These are phyloP conservation scores for Palythoa grandiflora DNA, from an alignment of 92 coral and sea anemone genomes.

Conservation along the genomic window DNA sequence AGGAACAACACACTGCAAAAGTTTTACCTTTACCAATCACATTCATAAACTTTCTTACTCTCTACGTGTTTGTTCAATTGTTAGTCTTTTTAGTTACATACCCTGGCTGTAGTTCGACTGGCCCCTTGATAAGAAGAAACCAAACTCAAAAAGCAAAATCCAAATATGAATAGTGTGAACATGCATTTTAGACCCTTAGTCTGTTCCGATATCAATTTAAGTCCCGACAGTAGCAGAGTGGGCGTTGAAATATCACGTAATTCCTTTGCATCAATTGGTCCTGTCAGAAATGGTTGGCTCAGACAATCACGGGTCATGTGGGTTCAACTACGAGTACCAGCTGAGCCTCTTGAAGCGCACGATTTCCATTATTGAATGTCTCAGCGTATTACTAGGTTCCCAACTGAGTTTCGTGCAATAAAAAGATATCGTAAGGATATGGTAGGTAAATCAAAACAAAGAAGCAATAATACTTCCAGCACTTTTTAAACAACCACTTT, in stretches of 20 bases:
- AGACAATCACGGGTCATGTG: conserved; percentile 39
- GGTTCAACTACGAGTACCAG: conserved; percentile 30
- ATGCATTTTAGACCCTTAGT: conserved; percentile 7
- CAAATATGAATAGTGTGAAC: neutral
- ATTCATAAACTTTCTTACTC: neutral
- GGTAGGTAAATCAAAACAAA: no score
- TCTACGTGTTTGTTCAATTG: neutral
- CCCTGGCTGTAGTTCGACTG: neutral
- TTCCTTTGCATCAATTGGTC: conserved; percentile 38
- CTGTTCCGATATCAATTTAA: conserved; percentile 10
- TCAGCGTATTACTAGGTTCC: neutral
- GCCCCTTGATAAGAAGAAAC: neutral
- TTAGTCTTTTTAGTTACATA: neutral
- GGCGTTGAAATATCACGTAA: conserved; percentile 49
- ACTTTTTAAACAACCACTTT: neutral
- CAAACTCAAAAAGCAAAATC: neutral
- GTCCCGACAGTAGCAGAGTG: neutral
- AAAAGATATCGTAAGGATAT: no score
- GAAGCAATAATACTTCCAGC: neutral
- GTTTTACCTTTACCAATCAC: neutral
- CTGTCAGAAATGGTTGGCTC: conserved; percentile 43
- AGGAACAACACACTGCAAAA: neutral
- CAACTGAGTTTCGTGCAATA: neutral
- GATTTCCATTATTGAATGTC: neutral
- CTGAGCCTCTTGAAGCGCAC: neutral